A percentile compares a stretch with the other conserved stretches of the same genome.
phyloP scores from a whole-genome alignment of 2,888 invertebrate species.

The Blastobasis lacticolella region DNA sequence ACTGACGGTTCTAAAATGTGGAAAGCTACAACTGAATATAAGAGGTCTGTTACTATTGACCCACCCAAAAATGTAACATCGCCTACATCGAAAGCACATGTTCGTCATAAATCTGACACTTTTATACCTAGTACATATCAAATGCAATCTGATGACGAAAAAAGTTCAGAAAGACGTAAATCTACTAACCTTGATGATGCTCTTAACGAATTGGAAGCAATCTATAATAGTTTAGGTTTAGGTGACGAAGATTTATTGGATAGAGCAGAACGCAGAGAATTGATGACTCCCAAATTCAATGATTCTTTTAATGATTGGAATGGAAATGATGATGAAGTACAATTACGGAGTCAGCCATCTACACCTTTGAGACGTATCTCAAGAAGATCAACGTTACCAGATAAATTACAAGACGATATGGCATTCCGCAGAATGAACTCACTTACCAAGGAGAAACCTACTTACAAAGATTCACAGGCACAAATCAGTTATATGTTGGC shows the following conservation, averaged over 20 bases:
- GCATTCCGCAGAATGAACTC: constrained; percentile 82
- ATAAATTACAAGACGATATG: constrained; percentile 85
- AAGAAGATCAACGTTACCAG: constrained; percentile 72
- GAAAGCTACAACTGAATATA: constrained; percentile 68
- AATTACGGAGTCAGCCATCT: constrained; percentile 60
- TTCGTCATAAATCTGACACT: constrained; percentile 65
- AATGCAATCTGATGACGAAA: constrained; percentile 65
- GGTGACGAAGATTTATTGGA: constrained; percentile 88
- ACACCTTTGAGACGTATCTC: constrained; percentile 56
- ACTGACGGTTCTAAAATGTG: constrained; percentile 61
- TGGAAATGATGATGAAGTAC: constrained; percentile 63
- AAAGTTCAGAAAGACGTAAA: constrained; percentile 72
- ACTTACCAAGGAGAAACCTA: constrained; percentile 65
- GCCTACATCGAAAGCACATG: constrained; percentile 54
- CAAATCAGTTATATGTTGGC: constrained; percentile 80
- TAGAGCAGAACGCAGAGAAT: constrained; percentile 83
- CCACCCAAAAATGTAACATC: constrained; percentile 44
- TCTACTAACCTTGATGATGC: constrained; percentile 91
- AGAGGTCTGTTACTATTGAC: constrained; percentile 53
- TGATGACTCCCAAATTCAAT: constrained; percentile 71
- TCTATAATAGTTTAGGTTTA: constrained; percentile 89
- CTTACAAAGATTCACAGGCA: constrained; percentile 50
- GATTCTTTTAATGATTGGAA: constrained; percentile 68
- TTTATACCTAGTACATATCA: constrained; percentile 45
- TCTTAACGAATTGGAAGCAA: constrained; percentile 91